A percentile compares a stretch with the other conserved stretches of the same genome.
phyloP scores from a whole-genome alignment of 2,888 invertebrate genomes.

The Heteromyza rotundicornis region DNA sequence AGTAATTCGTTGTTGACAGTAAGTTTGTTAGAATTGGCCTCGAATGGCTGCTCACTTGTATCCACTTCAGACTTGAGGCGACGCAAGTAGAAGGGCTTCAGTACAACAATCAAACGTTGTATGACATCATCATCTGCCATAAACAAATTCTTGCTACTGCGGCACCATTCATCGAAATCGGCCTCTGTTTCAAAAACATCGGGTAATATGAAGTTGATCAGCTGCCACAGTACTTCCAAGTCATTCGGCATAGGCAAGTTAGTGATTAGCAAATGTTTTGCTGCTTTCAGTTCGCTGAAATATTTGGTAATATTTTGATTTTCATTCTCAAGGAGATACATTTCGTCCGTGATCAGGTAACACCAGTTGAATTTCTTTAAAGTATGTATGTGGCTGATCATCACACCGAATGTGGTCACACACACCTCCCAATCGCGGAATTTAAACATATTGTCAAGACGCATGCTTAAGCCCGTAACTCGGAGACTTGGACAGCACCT shows the following conservation, averaged over 20 bases:
- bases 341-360: conserved; percentile 99
- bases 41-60: conserved; percentile 92
- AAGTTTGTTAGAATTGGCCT: no score
- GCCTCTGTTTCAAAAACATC: conserved; percentile 98
- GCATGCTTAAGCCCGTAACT: conserved; percentile 95
- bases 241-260: conserved; percentile 99
- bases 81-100: conserved; percentile 93
- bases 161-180: conserved; percentile 99
- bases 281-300: conserved; percentile 94
- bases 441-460: conserved; percentile 90
- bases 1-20: no score
- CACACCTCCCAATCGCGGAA: conserved; percentile 98
- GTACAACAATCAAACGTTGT: conserved; percentile 88
- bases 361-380: conserved; percentile 99
- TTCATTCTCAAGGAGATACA: conserved; percentile 99
- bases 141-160: conserved; percentile 92
- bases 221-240: conserved; percentile 96
- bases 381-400: conserved; percentile 95
- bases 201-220: conserved; percentile 95
- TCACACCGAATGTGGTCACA: conserved; percentile 99
- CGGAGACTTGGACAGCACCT: conserved; percentile 96
- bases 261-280: conserved; percentile 91
- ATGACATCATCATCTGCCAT: conserved; percentile 90
- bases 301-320: conserved; percentile 98
- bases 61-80: conserved; percentile 98